Base-by-base conservation (phyloP, 2,797 vertebrate genomes). In the Cossypha polioptera region DNA sequence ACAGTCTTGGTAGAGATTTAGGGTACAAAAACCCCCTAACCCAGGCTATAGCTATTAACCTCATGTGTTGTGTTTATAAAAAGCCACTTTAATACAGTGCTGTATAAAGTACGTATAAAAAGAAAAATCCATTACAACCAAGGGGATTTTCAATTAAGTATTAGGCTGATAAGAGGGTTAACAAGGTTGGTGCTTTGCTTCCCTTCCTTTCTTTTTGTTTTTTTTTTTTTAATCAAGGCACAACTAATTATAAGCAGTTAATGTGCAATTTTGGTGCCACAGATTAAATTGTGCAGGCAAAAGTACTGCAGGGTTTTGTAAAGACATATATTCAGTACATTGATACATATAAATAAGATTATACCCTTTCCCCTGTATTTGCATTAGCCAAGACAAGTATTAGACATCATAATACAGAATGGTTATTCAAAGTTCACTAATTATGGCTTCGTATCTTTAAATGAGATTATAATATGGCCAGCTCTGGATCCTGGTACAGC, bases 91-190 rank as follows among this genome's bases (percentile, higher is more conserved):
- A 96, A 96, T 97, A 91, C 84, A 6, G 82, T 79, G 91, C 91
- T 92, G 92, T 95, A 96, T 97, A 96, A 98, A 97, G 97, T 96
- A 97, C 89, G 36, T 95, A 95, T 95, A 97, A 97, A 96, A 95
- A 95, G 94, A 95, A 97, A 97, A 98, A 97, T 92, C 96, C 95
- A 97, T 96, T 95, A 91, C 96, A 95, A 92, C 94, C 93, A 85
- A 91, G 97, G 95, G 95, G 96, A 97, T 97, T 98, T 98, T 94
- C 92, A 94, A 81, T 94, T 82, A 95, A 97, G 97, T 86, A 97
- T 97, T 98, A 98, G 96, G 96, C 84, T 97, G 82, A 95, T 98
- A 98, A 98, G 98, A 98, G 96, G 97, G 97, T 98, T 98, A 97
- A 95, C 95, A 97, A 96, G 95, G 93, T 97, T 97, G 95, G 88